Evolutionary conservation across 2,113 vertebrate genomes (phyloP).

Genomic region (Phyllopteryx taeniolatus): DNA sequence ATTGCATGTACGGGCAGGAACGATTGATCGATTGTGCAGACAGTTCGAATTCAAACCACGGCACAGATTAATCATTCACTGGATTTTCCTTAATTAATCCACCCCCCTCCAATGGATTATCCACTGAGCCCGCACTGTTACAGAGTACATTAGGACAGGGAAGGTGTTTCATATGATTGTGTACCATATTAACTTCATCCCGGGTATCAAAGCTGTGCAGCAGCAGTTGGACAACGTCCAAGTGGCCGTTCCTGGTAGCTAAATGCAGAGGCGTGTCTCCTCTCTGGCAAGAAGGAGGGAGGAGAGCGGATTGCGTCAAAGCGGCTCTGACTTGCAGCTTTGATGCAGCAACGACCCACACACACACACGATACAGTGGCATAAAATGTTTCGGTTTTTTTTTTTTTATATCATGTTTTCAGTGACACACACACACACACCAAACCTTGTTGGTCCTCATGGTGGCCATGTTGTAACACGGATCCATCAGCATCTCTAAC

Average conservation of each 20-base stretch:
- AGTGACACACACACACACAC: not conserved
- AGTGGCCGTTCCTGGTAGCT: slow-evolving; percentile 81
- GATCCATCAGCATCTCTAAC: slow-evolving; percentile 73
- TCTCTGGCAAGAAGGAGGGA: slow-evolving; percentile 67
- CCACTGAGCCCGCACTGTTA: slow-evolving; percentile 32
- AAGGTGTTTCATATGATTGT: slow-evolving; percentile 45
- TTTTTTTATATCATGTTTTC: not conserved
- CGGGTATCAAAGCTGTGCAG: slow-evolving; percentile 75
- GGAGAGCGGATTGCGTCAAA: slow-evolving; percentile 50
- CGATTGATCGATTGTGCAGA: not conserved
- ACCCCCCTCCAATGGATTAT: slow-evolving; percentile 28
- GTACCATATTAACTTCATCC: slow-evolving; percentile 81
- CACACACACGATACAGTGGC: too few relatives aligned
- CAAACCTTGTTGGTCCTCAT: slow-evolving; percentile 82
- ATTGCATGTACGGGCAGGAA: not conserved
- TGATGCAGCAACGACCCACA: slow-evolving; percentile 29
- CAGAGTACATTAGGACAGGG: slow-evolving; percentile 30
- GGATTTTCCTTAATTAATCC: slow-evolving; percentile 22
- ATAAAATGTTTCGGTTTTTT: too few relatives aligned
- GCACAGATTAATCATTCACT: not conserved
- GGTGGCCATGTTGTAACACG: slow-evolving; percentile 78
- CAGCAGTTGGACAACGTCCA: slow-evolving; percentile 69
- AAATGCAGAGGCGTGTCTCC: slow-evolving; percentile 87
- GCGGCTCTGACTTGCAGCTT: slow-evolving; percentile 49
- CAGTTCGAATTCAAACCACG: slow-evolving; percentile 7